Conservation (phyloP, 2,888 invertebrate genomes). For the Orthosia gothica region DNA sequence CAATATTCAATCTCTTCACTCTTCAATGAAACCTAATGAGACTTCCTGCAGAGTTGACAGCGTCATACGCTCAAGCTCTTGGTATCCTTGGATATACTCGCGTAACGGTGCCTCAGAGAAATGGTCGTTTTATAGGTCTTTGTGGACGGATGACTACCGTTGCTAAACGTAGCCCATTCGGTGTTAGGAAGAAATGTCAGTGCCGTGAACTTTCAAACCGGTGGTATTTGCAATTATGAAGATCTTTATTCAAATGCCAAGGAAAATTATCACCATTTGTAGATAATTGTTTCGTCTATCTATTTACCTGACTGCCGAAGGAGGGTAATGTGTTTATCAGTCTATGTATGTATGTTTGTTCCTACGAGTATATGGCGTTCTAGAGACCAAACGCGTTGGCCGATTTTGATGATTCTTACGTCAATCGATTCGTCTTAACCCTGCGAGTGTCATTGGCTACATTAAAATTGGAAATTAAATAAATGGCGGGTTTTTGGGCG, state of each 20-base stretch:
- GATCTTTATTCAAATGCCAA: slow-evolving; percentile 70
- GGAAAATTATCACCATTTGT: slow-evolving; percentile 55
- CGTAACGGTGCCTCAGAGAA: slow-evolving; percentile 62
- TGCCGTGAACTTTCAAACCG: slow-evolving; percentile 69
- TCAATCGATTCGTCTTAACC: no score
- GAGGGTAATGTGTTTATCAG: no score
- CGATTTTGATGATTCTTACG: no score
- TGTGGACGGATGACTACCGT: slow-evolving; percentile 55
- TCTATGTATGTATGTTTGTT: no score
- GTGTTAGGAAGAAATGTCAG: slow-evolving; percentile 71
- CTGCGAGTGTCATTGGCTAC: no score
- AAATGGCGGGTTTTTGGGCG: no score
- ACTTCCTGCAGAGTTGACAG: slow-evolving; percentile 60
- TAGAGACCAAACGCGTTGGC: no score
- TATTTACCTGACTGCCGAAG: no score
- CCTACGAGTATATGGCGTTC: no score
- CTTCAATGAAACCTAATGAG: slow-evolving; percentile 60
- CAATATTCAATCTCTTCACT: slow-evolving; percentile 34
- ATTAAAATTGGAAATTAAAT: no score
- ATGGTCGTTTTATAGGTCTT: slow-evolving; percentile 71
- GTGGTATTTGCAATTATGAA: slow-evolving; percentile 52
- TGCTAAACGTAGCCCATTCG: slow-evolving; percentile 38
- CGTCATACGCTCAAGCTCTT: slow-evolving; percentile 42
- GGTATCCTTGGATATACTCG: slow-evolving; percentile 53
- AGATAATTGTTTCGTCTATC: slow-evolving; percentile 23